Conservation (phyloP, 2,113 vertebrate species). For the Chelonoidis abingdonii region DNA sequence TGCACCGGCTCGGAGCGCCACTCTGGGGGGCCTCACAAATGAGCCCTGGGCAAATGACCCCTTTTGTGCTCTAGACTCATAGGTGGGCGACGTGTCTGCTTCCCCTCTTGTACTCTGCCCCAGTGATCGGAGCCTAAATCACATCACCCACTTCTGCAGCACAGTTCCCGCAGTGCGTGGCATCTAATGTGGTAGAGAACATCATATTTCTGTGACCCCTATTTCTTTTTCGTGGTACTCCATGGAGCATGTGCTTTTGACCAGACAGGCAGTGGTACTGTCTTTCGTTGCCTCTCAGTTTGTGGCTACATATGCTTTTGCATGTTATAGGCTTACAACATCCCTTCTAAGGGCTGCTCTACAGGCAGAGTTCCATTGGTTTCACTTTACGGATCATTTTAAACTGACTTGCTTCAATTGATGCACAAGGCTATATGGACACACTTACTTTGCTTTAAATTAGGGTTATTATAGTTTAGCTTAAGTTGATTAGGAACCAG, state of each 20-base stretch:
- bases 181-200: not conserved
- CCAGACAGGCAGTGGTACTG: not conserved
- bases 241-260: not conserved
- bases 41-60: too few species aligned
- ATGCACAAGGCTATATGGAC: not conserved
- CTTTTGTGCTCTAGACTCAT: not conserved
- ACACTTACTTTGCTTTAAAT: not conserved
- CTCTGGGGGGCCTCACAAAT: not conserved
- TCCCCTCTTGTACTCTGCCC: not conserved
- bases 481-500: not conserved
- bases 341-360: not conserved
- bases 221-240: not conserved
- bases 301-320: not conserved
- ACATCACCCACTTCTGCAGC: not conserved
- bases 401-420: not conserved
- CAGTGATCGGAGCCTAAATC: not conserved
- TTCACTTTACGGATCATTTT: not conserved
- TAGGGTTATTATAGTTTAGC: not conserved
- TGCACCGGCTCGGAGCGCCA: accelerated
- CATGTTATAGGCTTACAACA: not conserved
- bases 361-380: not conserved
- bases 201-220: not conserved
- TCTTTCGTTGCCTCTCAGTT: not conserved
- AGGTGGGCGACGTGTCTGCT: not conserved
- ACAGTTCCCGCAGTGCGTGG: too few species aligned